Conservation (phyloP, 1,140 invertebrate genomes). For the Apis cerana region DNA sequence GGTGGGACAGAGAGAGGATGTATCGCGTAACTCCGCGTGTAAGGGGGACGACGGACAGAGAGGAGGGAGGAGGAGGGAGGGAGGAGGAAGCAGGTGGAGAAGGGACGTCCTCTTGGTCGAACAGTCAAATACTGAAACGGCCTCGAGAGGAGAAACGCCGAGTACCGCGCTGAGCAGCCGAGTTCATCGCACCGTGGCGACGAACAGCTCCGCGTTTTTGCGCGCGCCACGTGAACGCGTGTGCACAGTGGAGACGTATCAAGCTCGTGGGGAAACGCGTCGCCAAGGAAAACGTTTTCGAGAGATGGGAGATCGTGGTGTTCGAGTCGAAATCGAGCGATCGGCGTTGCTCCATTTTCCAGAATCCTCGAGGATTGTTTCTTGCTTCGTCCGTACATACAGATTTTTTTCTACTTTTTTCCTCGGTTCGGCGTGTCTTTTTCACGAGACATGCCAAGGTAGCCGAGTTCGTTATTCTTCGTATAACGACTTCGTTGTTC, state of each 20-base stretch:
- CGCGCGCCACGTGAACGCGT: conserved; percentile 22
- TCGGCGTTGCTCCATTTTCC: background rate
- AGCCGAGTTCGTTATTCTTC: too few relatives aligned
- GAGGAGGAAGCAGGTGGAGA: background rate
- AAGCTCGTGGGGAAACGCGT: background rate
- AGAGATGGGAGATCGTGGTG: too few relatives aligned
- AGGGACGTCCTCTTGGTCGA: conserved; percentile 20
- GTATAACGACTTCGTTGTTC: too few relatives aligned
- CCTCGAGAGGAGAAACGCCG: conserved; percentile 46
- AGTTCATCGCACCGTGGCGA: conserved; percentile 59
- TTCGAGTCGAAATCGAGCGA: background rate
- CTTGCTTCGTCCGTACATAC: too few relatives aligned
- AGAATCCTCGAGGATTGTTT: background rate
- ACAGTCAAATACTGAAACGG: conserved; percentile 70
- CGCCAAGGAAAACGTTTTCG: too few relatives aligned
- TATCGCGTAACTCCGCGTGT: background rate
- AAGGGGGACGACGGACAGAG: background rate
- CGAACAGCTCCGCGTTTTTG: conserved; percentile 12
- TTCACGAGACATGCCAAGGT: too few relatives aligned
- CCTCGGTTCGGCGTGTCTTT: too few relatives aligned
- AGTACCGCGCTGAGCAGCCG: conserved; percentile 40
- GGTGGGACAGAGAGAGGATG: background rate
- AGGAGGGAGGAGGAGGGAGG: background rate
- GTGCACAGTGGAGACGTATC: background rate
- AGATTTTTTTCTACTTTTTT: background rate